Percentiles rank a stretch among this genome's conserved stretches.
Evolutionary conservation across 2,888 invertebrate genomes (phyloP).

Genomic region (Macaria notata): DNA sequence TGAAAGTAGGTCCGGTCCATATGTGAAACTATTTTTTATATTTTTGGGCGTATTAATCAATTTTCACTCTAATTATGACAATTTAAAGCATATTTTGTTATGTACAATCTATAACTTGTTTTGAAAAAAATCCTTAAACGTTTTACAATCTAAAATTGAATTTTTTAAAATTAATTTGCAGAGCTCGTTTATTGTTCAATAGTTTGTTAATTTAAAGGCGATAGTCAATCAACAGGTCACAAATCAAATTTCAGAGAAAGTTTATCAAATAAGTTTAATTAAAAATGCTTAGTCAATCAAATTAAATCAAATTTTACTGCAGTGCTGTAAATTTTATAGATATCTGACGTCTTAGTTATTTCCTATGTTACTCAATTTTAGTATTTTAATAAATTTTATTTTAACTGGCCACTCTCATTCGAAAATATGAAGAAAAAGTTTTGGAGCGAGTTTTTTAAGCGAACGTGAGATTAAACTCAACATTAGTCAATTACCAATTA

Average conservation of each 20-base stretch:
- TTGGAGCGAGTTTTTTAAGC: no score
- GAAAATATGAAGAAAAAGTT: no score
- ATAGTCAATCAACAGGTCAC: not conserved
- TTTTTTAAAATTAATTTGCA: constrained; percentile 27
- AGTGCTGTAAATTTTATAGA: not conserved
- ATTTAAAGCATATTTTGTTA: no score
- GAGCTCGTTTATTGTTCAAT: constrained; percentile 15
- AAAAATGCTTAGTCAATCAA: not conserved
- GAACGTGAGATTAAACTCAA: no score
- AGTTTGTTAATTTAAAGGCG: not conserved
- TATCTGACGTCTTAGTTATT: not conserved
- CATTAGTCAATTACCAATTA: no score
- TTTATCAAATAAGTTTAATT: not conserved
- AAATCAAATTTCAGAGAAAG: constrained; percentile 10
- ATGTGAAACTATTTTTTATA: no score
- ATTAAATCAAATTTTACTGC: not conserved
- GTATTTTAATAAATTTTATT: not conserved
- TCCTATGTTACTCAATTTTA: not conserved
- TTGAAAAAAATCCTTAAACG: constrained; percentile 14
- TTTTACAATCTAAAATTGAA: constrained; percentile 26
- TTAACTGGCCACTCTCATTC: no score
- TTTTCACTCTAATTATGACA: no score
- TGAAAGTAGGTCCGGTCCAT: no score
- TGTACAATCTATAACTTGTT: constrained; percentile 16
- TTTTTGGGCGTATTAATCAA: no score